Percentiles rank a stretch among this genome's conserved stretches.
Evolutionary conservation across 2,113 vertebrate species (phyloP).

Genomic region (Columbina picui): DNA sequence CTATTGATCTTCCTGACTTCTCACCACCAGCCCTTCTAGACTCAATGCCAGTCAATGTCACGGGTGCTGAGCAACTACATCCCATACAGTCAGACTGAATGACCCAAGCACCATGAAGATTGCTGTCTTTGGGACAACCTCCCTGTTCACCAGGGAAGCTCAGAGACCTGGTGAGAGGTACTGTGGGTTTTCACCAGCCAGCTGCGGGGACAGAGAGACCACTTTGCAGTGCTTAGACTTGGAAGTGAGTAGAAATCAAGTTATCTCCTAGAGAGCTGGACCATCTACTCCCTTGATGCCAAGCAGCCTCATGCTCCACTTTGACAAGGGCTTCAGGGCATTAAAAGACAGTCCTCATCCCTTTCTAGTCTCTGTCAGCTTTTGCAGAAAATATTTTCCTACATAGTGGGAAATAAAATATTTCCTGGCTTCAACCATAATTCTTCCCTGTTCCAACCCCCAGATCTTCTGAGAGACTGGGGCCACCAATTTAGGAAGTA

Average conservation of each 20-base stretch:
- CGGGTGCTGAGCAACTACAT: neutral
- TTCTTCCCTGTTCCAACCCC: neutral
- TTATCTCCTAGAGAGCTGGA: neutral
- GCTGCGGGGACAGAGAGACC: neutral
- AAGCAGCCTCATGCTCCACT: neutral
- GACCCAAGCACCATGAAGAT: neutral
- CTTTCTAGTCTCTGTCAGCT: neutral
- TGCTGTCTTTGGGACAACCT: neutral
- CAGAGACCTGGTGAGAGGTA: neutral
- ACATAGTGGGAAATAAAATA: neutral
- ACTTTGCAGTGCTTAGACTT: neutral
- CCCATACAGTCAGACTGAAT: neutral
- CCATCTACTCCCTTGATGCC: neutral
- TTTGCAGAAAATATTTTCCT: neutral
- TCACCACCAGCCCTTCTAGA: neutral
- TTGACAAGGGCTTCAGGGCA: neutral
- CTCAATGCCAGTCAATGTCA: accelerated
- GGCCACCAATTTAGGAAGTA: neutral
- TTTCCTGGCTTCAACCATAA: neutral
- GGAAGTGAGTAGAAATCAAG: neutral
- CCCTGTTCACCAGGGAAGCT: neutral
- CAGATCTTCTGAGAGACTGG: neutral
- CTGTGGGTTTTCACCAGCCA: neutral
- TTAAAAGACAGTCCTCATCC: neutral
- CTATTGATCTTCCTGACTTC: neutral